Percentiles rank a stretch among this genome's conserved stretches.
phyloP scores from a whole-genome alignment of 1,140 invertebrate genomes.

The Trinorchestia longiramus region DNA sequence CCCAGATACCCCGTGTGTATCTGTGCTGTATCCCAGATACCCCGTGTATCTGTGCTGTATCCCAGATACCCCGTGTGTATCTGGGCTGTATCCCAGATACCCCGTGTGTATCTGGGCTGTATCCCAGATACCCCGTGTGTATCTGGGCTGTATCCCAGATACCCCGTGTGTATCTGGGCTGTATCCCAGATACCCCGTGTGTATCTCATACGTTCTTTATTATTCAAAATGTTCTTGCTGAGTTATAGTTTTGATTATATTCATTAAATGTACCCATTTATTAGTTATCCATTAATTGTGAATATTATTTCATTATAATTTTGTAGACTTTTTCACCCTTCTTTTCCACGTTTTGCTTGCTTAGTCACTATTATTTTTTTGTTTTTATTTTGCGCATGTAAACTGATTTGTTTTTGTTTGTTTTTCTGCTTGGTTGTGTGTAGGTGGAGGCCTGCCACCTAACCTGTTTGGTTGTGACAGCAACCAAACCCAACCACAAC shows the following conservation, averaged over 20 bases:
- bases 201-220: not conserved
- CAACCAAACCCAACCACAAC: not conserved
- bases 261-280: not conserved
- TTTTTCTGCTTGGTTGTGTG: constrained; percentile 5
- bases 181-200: too few species aligned
- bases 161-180: too few species aligned
- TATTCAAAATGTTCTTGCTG: not conserved
- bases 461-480: constrained; percentile 24
- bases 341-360: not conserved
- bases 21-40: too few species aligned
- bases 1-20: too few species aligned
- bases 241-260: not conserved
- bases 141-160: too few species aligned
- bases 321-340: not conserved
- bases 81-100: too few species aligned
- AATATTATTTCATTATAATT: not conserved
- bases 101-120: too few species aligned
- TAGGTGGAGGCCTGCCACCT: not conserved
- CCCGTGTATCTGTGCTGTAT: too few species aligned
- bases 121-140: too few species aligned
- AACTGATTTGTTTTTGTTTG: not conserved
- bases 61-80: too few species aligned
- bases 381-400: not conserved
- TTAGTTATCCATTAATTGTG: not conserved
- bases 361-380: not conserved